Evolutionary conservation across 2,113 vertebrate genomes (phyloP), one percentile per base, ranked within the genome.

Genomic region (Tyto alba): DNA sequence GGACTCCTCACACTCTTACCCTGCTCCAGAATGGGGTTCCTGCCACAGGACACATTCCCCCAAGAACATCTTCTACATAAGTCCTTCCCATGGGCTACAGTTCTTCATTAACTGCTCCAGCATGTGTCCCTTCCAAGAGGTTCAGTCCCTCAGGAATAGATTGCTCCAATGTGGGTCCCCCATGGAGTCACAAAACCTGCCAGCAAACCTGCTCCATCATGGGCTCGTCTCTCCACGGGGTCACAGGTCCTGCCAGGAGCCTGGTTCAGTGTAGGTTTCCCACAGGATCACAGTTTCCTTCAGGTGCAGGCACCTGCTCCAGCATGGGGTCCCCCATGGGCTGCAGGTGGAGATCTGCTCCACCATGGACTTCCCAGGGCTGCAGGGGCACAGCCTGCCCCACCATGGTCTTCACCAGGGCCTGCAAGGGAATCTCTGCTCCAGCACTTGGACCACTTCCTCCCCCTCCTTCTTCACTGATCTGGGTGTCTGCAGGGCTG

Each of bases 381-480:
- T 60, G 57, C 21, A 63, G 26, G n/a, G 20, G 25, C 10, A 29
- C 38, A 63, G 38, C 26, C 36, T 29, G 17, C 11, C 13, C 27
- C 21, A 5, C 41, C 15, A 6, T 6, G 21, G 41, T 15, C 63
- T 15, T 43, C 29, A 30, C 13, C 29, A 62, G 3, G n/a, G 36
- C 18, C 27, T 64, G 63, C 19, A 32, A 29, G 40, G 40, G 19
- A 30, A 48, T 50, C 66, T 67, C 32, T 36, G 45, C 45, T 48
- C 45, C 2, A 3, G 67, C 1, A 0, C 23, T 16, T 36, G 23
- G 45, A n/a, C 12, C 8, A 36, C 3, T 32, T 48, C 16, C 34
- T n/a, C 1, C 8, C 22, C 45, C 12, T 48, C 67, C 32, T 68
- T 26, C 22, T 47, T 10, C 43, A 26, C 43, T 20, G 12, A 20